Percentiles rank a stretch among this genome's conserved stretches.
phyloP scores from a whole-genome alignment of 2,797 vertebrate species.

The Sebastes miniatus region DNA sequence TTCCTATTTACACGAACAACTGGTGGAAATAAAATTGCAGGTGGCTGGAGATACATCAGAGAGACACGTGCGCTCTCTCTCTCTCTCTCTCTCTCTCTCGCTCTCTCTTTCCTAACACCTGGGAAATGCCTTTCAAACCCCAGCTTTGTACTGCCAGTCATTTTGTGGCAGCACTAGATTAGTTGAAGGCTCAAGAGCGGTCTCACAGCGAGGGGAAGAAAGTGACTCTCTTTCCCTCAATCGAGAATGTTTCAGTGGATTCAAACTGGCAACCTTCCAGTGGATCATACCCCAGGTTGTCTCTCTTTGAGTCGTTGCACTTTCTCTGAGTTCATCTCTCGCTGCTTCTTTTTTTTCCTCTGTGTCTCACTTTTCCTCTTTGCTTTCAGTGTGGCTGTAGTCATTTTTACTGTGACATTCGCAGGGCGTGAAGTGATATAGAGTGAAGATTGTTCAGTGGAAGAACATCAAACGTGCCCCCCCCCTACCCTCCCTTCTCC shows the following conservation, averaged over 20 bases:
- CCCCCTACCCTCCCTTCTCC: too few relatives aligned
- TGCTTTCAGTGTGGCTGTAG: background rate
- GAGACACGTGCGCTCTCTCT: background rate
- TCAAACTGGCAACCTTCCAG: conserved; percentile 48
- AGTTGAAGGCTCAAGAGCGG: conserved; percentile 37
- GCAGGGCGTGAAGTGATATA: background rate
- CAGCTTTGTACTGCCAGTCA: conserved; percentile 47
- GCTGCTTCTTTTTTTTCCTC: background rate
- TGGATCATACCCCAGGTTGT: conserved; percentile 22
- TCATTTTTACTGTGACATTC: conserved; percentile 2
- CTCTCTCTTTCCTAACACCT: conserved; percentile 27
- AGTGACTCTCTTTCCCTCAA: conserved; percentile 18
- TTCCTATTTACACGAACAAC: conserved; percentile 52
- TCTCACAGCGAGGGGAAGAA: conserved; percentile 29
- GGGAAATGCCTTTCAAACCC: conserved; percentile 38
- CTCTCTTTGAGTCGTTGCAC: background rate
- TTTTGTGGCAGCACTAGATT: conserved; percentile 43
- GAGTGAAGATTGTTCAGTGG: conserved; percentile 2
- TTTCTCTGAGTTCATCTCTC: conserved; percentile 2
- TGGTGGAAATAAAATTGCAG: conserved; percentile 51
- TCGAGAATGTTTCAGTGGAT: conserved; percentile 28
- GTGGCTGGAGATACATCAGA: conserved; percentile 44
- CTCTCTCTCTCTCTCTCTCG: background rate
- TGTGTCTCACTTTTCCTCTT: background rate
- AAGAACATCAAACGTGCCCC: background rate